These are phyloP conservation scores for Thaumetopoea pityocampa DNA, from an alignment of 1,140 invertebrate genomes.

Conservation along the genomic window DNA sequence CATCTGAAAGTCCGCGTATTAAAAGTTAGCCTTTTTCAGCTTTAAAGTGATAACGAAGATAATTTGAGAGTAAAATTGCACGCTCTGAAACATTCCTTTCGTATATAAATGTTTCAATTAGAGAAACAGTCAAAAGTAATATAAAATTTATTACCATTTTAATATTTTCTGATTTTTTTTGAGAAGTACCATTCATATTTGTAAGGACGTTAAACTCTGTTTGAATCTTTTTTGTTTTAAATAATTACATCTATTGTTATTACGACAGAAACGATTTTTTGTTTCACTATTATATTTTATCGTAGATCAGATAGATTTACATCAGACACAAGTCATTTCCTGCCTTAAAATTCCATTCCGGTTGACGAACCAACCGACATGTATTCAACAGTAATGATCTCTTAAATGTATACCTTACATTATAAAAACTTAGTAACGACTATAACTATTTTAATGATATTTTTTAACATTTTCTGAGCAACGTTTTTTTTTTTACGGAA, in stretches of 20 bases:
- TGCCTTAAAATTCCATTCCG: slow-evolving; percentile 27
- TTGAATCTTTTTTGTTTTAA: slow-evolving; percentile 11
- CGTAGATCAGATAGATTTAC: slow-evolving; percentile 24
- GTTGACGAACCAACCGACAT: slow-evolving; percentile 8
- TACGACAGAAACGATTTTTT: slow-evolving; percentile 22
- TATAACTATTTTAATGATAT: slow-evolving; percentile 19
- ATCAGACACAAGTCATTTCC: slow-evolving; percentile 19
- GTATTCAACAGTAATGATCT: slow-evolving; percentile 21
- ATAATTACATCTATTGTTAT: slow-evolving; percentile 27
- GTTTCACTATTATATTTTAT: slow-evolving; percentile 21
- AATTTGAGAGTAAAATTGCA: slow-evolving; percentile 6
- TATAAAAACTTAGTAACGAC: slow-evolving; percentile 15
- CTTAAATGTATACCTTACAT: slow-evolving; percentile 14
- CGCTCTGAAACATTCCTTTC: slow-evolving; percentile 4
- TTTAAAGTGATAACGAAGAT: slow-evolving; percentile 3
- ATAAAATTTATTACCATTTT: too few relatives aligned
- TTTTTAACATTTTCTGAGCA: slow-evolving; percentile 20
- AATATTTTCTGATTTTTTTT: too few relatives aligned
- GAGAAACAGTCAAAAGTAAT: too few relatives aligned
- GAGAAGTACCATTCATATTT: too few relatives aligned
- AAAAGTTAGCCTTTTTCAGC: slow-evolving; percentile 1
- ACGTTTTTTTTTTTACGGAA: slow-evolving; percentile 10
- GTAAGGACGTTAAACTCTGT: slow-evolving; percentile 12
- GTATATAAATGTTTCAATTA: too few relatives aligned
- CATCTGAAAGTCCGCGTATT: background rate